Evolutionary conservation across 1,140 invertebrate species (phyloP), one percentile per base, ranked within the genome.

Genomic region (Colletes gigas): DNA sequence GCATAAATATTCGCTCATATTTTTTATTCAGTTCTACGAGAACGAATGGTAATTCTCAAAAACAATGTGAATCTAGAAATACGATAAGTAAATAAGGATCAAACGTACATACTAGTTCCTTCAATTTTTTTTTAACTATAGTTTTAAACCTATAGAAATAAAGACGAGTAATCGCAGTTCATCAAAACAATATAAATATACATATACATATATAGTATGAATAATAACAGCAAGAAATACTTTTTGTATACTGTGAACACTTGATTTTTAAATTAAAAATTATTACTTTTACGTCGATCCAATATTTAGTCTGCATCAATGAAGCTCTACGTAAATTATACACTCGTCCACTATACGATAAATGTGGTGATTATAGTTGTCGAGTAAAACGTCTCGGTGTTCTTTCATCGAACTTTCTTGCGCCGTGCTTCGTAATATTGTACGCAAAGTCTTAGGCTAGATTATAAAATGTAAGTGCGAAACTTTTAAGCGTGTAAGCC

Each of bases 381-480:
- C 78, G 83, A 85, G 84, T 83, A 86, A 86, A 86, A 75, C 75
- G 73, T 88, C 72, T 84, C 84, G 83, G 70, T 79, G 77, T 79
- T 88, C 84, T 88, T 87, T 88, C 81, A 87, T 89, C 83, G 83
- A 88, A 80, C 83, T 89, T 89, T 87, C 72, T 84, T 78, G 88
- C 81, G 82, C 83, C 81, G 76, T 78, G 83, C 86, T 91, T 90
- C 89, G 82, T 83, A 88, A 68, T 86, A 89, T 86, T 81, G 80
- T 89, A 87, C 74, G 86, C 88, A 79, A 87, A 76, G 82, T 84
- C 85, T 88, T 88, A 85, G 88, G 80, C 79, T 88, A 89, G 83
- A 87, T 80, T 88, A 83, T 88, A 88, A 84, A 83, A 70, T 78
- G 30, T 85, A 85, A 85, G 75, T 85, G 80, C 83, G 72, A 66